Evolutionary conservation across 2,113 vertebrate genomes (phyloP), one percentile per base, ranked within the genome.

Genomic region (Cyphomyrus discorhynchus): DNA sequence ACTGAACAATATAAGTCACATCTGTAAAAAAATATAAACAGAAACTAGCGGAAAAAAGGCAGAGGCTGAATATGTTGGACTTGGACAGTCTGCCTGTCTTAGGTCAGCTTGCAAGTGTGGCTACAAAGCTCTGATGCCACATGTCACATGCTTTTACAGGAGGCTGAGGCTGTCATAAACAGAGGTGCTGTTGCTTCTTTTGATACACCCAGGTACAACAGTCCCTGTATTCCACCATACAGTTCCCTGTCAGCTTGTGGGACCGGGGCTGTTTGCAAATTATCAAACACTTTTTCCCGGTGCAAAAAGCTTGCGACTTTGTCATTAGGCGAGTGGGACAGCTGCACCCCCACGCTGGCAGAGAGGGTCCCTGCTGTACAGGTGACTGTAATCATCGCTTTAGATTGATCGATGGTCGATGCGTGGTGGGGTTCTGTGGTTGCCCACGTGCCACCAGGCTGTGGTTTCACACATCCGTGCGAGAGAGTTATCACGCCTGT

Each of bases 1-100:
- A 19, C 31, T 17, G 17, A 42, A 42, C 31, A 80, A 42, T 80
- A 39, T 15, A 35, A 39, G 35, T 80, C 15, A 19, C 31, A 77
- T 39, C 35, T 77, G 74, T 19, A 19, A 39, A 80, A 80, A 39
- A 5, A 80, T 80, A 3, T 39, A 42, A 92, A 92, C 91, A 93
- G 91, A 92, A 88, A 89, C 53, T 90, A 92, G 93, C 91, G 15
- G 31, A 42, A 35, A 80, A 42, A 77, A 77, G 74, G 10, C n/a
- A 70, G 74, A 42, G 31, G 31, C 70, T 77, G 70, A 77, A 77
- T 19, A 5, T 39, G 31, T 42, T 9, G 15, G 15, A 42, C 15
- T 5, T 19, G 7, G 15, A 7, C 11, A 19, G 74, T 42, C 1
- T 19, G 35, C 35, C 35, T 80, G 19, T 19, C 35, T 80, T 42